A percentile compares a stretch with the other conserved stretches of the same genome.
Conservation (phyloP, 2,113 vertebrate species). For the Oncorhynchus masou region DNA sequence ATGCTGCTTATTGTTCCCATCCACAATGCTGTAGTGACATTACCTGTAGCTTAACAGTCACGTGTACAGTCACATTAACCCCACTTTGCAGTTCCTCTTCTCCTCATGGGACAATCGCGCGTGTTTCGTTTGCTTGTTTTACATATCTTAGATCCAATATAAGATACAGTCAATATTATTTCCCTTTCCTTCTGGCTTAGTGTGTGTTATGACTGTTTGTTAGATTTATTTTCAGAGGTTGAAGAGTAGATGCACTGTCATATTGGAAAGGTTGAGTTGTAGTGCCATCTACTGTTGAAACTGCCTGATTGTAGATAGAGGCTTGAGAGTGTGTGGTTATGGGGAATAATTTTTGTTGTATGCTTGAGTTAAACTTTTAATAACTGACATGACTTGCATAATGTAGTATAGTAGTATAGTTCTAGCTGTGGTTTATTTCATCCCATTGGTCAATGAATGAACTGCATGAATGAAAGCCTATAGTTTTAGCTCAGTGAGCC, state of each 20-base stretch:
- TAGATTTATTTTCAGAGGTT: background rate
- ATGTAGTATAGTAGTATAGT: background rate
- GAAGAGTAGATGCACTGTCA: background rate
- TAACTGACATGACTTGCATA: background rate
- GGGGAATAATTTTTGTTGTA: background rate
- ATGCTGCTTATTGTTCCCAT: slow-evolving; percentile 13
- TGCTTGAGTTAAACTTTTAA: background rate
- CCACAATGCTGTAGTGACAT: slow-evolving; percentile 3
- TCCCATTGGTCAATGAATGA: background rate
- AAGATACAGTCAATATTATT: background rate
- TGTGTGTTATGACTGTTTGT: background rate
- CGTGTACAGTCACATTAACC: slow-evolving; percentile 41
- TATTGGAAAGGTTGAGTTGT: slow-evolving; percentile 21
- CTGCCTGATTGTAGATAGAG: background rate
- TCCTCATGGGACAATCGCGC: background rate
- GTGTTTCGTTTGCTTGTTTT: background rate
- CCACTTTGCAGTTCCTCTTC: background rate
- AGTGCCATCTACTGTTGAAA: slow-evolving; percentile 58
- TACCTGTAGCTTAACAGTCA: background rate
- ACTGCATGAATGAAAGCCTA: background rate
- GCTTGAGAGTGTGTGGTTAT: background rate
- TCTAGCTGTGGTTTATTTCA: background rate
- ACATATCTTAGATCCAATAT: background rate
- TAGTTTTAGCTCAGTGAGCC: background rate
- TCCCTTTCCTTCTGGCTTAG: background rate